Conservation (phyloP, 1,140 invertebrate species). For the Drosophila tsacasi region DNA sequence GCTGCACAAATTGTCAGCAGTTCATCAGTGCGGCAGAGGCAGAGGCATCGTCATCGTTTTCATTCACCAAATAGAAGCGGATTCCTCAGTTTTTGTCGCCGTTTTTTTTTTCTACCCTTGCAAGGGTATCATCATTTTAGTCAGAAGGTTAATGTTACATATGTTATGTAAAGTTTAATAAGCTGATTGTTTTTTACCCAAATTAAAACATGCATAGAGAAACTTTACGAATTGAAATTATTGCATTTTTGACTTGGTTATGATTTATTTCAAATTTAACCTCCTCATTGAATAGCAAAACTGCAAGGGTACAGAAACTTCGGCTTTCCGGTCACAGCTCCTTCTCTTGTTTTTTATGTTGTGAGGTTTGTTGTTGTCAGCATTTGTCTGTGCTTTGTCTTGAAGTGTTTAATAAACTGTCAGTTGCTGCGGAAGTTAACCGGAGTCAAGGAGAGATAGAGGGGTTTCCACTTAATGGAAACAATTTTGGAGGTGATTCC, state of each 20-base stretch:
- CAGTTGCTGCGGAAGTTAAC: conserved; percentile 10
- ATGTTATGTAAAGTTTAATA: no score
- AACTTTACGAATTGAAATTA: no score
- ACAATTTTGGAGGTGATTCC: neutral
- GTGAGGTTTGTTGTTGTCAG: conserved; percentile 16
- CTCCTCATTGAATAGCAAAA: no score
- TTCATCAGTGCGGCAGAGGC: conserved; percentile 59
- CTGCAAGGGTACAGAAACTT: no score
- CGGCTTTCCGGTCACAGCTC: no score
- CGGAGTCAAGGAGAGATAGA: neutral
- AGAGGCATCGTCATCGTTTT: conserved; percentile 41
- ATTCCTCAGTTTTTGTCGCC: conserved; percentile 27
- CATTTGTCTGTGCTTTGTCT: conserved; percentile 40
- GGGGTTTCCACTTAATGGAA: neutral
- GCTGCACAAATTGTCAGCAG: conserved; percentile 79
- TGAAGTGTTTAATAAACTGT: conserved; percentile 53
- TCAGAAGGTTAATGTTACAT: no score
- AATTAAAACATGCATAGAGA: no score
- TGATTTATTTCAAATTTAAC: no score
- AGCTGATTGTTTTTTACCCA: no score
- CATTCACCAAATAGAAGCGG: conserved; percentile 46
- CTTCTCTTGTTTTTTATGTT: neutral
- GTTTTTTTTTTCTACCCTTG: neutral
- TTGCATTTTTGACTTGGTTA: no score
- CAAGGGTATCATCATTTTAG: no score